Percentiles rank a stretch among this genome's conserved stretches.
Conservation (phyloP, 2,888 invertebrate genomes). For the Pristionchus fissidentatus region DNA sequence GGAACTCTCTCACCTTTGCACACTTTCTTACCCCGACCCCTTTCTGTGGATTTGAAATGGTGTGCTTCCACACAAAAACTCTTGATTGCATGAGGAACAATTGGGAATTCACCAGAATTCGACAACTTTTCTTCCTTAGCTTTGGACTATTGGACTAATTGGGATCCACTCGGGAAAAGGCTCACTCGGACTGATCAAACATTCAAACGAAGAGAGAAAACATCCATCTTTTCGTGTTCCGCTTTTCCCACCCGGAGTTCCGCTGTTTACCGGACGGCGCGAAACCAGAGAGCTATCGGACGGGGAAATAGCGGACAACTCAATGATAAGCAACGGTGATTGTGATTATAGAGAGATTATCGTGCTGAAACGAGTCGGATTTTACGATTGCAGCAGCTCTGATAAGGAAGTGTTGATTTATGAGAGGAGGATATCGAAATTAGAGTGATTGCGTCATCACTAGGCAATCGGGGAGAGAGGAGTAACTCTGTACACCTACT, state of each 20-base stretch:
- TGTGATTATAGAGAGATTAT: slow-evolving; percentile 26
- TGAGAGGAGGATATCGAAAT: neutral
- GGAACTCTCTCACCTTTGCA: no score
- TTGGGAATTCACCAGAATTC: no score
- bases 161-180: slow-evolving; percentile 8
- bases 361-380: slow-evolving; percentile 17
- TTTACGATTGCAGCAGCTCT: slow-evolving; percentile 5
- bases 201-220: neutral
- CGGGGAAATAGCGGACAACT: neutral
- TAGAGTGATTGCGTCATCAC: slow-evolving; percentile 8
- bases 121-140: neutral
- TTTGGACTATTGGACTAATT: slow-evolving; percentile 7
- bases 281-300: neutral
- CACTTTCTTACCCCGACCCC: no score
- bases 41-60: no score
- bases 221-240: slow-evolving; percentile 4
- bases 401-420: neutral
- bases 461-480: neutral
- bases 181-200: slow-evolving; percentile 20
- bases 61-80: no score
- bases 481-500: slow-evolving; percentile 4
- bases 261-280: neutral
- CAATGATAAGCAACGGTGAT: neutral
- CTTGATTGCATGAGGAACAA: no score
- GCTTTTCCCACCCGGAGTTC: neutral